Conservation (phyloP, 2,888 invertebrate genomes). For the Mechanitis mazaeus region DNA sequence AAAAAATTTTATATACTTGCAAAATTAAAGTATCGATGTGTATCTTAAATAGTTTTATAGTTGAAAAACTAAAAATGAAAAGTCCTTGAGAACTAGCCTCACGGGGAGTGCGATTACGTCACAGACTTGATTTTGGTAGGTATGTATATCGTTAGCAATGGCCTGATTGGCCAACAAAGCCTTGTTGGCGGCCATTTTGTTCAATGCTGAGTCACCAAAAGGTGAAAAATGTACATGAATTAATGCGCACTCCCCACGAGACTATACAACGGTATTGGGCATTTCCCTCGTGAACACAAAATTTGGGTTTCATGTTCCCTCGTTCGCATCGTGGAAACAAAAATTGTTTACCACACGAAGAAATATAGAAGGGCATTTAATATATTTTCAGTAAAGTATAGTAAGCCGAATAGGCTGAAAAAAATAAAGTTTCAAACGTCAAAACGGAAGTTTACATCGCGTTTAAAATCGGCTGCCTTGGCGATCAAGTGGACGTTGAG, state of each 20-base stretch:
- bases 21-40: background rate
- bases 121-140: slow-evolving; percentile 61
- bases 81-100: slow-evolving; percentile 76
- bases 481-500: slow-evolving; percentile 20
- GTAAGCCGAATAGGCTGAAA: slow-evolving; percentile 48
- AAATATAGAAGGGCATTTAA: slow-evolving; percentile 28
- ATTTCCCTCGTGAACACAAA: slow-evolving; percentile 75
- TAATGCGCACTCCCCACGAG: slow-evolving; percentile 76
- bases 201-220: slow-evolving; percentile 79
- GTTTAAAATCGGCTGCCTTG: slow-evolving; percentile 16
- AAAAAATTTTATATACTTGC: background rate
- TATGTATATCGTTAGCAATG: slow-evolving; percentile 57
- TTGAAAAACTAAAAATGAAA: slow-evolving; percentile 62
- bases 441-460: slow-evolving; percentile 48
- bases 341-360: slow-evolving; percentile 41
- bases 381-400: slow-evolving; percentile 26
- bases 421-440: slow-evolving; percentile 46
- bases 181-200: slow-evolving; percentile 80
- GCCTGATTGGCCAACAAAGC: slow-evolving; percentile 69
- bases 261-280: slow-evolving; percentile 78
- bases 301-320: slow-evolving; percentile 73
- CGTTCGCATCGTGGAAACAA: slow-evolving; percentile 52
- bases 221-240: slow-evolving; percentile 79
- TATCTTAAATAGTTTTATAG: slow-evolving; percentile 43
- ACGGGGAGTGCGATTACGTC: slow-evolving; percentile 71